A percentile compares a stretch with the other conserved stretches of the same genome.
Conservation (phyloP, 2,888 invertebrate species). For the Harpalus rufipes region DNA sequence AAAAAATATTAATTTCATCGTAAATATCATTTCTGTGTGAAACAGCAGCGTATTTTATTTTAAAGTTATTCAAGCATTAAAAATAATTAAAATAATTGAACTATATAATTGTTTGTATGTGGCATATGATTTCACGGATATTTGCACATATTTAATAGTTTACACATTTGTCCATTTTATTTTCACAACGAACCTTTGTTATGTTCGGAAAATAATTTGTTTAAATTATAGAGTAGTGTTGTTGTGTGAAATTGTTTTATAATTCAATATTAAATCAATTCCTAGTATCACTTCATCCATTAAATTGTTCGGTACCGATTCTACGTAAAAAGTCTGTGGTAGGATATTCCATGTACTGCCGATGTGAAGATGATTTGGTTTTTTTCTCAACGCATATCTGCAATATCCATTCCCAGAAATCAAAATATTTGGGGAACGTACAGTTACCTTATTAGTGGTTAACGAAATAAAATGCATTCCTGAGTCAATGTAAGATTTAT, state of each 20-base stretch:
- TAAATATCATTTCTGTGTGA: conserved; percentile 26
- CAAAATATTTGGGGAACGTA: too few species aligned
- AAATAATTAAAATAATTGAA: conserved; percentile 43
- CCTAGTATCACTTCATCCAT: neutral
- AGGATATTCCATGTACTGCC: neutral
- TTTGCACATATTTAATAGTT: conserved; percentile 48
- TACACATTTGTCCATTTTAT: conserved; percentile 21
- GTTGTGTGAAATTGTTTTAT: conserved; percentile 42
- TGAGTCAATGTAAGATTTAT: too few species aligned
- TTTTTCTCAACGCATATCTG: too few species aligned
- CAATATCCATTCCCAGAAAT: too few species aligned
- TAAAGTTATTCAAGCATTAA: conserved; percentile 34
- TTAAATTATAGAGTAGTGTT: conserved; percentile 16
- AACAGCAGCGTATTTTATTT: conserved; percentile 24
- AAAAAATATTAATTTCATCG: neutral
- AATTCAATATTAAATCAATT: conserved; percentile 42
- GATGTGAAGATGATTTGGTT: too few species aligned
- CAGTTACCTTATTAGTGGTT: too few species aligned
- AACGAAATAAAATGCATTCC: too few species aligned
- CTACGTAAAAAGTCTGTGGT: conserved; percentile 7
- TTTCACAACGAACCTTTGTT: neutral
- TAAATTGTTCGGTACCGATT: neutral
- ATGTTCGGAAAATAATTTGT: conserved; percentile 7
- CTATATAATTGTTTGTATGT: conserved; percentile 46
- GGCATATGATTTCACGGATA: conserved; percentile 42